phyloP scores from a whole-genome alignment of 2,888 invertebrate species.

The Polyommatus iphigenia region DNA sequence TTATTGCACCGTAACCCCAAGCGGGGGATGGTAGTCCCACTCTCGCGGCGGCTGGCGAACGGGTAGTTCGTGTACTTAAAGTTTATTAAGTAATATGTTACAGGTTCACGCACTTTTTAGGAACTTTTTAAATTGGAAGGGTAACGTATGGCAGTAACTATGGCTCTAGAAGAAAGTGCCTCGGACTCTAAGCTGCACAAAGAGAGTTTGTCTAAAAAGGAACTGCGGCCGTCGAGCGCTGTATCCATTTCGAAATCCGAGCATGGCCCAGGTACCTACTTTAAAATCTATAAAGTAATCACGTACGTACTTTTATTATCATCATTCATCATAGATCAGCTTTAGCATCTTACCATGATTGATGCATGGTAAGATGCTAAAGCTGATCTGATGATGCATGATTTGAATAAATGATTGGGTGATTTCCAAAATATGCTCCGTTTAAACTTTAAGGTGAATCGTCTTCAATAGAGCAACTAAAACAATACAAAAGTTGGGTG shows the following conservation, averaged over 20 bases:
- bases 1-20: conserved; percentile 68
- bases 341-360: neutral
- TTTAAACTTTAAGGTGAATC: conserved; percentile 46
- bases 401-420: neutral
- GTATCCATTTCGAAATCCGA: conserved; percentile 71
- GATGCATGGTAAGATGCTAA: too few species aligned
- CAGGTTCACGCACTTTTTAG: conserved; percentile 54
- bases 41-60: conserved; percentile 11
- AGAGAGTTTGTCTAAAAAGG: conserved; percentile 67
- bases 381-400: too few species aligned
- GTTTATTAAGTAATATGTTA: conserved; percentile 48
- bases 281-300: too few species aligned
- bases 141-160: conserved; percentile 72
- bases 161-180: conserved; percentile 71
- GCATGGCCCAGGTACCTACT: conserved; percentile 60
- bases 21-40: neutral
- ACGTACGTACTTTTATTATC: neutral
- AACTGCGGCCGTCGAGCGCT: conserved; percentile 68
- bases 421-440: neutral
- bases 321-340: neutral
- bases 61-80: conserved; percentile 19
- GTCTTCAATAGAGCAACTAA: conserved; percentile 67
- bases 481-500: conserved; percentile 78
- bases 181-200: conserved; percentile 74
- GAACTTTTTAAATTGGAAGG: conserved; percentile 47